Conservation (phyloP, 2,888 invertebrate species). For the Athripsodes cinereus region DNA sequence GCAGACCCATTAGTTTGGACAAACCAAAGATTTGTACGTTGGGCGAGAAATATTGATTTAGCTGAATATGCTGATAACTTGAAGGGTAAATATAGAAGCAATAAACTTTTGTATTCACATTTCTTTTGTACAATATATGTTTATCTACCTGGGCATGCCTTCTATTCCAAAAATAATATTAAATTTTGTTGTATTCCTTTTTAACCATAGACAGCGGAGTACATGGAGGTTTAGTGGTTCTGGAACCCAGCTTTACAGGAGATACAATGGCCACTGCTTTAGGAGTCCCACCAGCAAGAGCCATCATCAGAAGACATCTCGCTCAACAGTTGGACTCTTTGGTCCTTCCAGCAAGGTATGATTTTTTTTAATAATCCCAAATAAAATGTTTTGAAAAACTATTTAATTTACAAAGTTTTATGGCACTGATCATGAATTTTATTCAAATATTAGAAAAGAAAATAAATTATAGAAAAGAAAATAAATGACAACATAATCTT, state of each 20-base stretch:
- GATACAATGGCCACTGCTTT: slow-evolving; percentile 92
- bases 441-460: neutral
- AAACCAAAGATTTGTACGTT: slow-evolving; percentile 88
- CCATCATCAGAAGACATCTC: slow-evolving; percentile 87
- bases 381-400: too few relatives aligned
- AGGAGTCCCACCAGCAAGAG: slow-evolving; percentile 88
- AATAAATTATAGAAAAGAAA: neutral
- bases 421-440: neutral
- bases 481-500: neutral
- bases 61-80: slow-evolving; percentile 90
- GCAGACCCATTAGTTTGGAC: slow-evolving; percentile 95
- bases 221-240: slow-evolving; percentile 87
- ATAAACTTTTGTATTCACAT: too few relatives aligned
- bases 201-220: slow-evolving; percentile 79
- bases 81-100: slow-evolving; percentile 58
- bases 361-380: neutral
- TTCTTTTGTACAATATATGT: too few relatives aligned
- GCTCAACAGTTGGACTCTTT: slow-evolving; percentile 87
- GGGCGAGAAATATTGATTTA: slow-evolving; percentile 90
- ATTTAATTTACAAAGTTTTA: too few relatives aligned
- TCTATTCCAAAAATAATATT: too few relatives aligned
- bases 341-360: slow-evolving; percentile 84
- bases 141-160: too few relatives aligned
- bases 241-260: slow-evolving; percentile 90
- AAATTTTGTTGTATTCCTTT: too few relatives aligned